Base-by-base conservation (phyloP, 2,113 vertebrate species). In the Sebastes fasciatus region DNA sequence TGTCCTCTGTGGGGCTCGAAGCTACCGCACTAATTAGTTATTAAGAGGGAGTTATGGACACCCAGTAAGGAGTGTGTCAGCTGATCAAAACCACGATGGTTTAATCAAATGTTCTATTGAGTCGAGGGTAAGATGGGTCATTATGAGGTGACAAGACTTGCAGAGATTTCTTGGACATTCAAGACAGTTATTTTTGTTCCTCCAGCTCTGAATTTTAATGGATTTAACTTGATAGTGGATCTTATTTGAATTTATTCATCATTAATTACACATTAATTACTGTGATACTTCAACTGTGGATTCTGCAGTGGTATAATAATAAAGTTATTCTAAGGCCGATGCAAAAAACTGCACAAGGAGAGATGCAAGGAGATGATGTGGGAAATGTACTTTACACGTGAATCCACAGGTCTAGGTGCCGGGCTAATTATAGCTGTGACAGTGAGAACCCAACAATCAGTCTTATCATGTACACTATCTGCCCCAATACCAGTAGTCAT, bases 11-110 rank as follows among this genome's bases (percentile, higher is more conserved):
- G 77, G 74, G 61, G 71, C 73, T 85, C 71, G 40, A 60, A 75
- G 79, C 77, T 79, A 21, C 78, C 17, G 26, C 60, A 21, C 75
- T 84, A 86, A 93, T 90, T 84, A 71, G 57, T 80, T 71, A 84
- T 83, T 80, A 66, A 67, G 63, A 61, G 14, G 68, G 52, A 61
- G 63, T 83, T 71, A 71, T 74, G 66, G 86, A 69, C 46, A 51
- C 77, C 14, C 79, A 65, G 67, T 80, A 74, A 81, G 66, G 71
- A 77, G 55, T 49, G 74, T 67, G 74, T 74, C 87, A 68, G 70
- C 62, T 81, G 85, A 87, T 89, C 85, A 70, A 73, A 78, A 74
- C 26, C 74, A 68, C 12, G 46, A 46, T 42, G 21, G 51, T 69
- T 78, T 34, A n/a, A 85, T 71, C 8, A 46, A 65, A 68, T 72